phyloP scores from a whole-genome alignment of 2,888 invertebrate genomes.

The Anoncus sp. region DNA sequence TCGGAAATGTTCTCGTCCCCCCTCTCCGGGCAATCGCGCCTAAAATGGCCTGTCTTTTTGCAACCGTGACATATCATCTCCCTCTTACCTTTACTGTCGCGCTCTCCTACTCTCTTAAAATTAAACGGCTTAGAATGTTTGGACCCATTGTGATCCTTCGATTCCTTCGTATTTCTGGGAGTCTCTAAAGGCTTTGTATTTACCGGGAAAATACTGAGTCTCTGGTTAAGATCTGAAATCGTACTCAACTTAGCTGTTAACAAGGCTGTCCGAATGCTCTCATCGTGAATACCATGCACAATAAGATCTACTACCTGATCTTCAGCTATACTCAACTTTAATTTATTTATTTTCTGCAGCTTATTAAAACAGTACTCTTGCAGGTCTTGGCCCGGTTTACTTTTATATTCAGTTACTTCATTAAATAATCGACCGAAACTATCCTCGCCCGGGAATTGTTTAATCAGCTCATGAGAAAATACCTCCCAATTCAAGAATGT shows the following conservation, averaged over 20 bases:
- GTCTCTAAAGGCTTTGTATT: slow-evolving; percentile 4
- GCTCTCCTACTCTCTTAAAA: slow-evolving; percentile 3
- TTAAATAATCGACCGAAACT: slow-evolving; percentile 38
- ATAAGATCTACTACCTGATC: slow-evolving; percentile 33
- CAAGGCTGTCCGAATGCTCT: slow-evolving; percentile 25
- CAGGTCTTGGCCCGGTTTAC: slow-evolving; percentile 42
- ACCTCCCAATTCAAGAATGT: not conserved
- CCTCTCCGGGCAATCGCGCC: slow-evolving; percentile 5
- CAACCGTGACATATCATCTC: not conserved
- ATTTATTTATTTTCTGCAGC: slow-evolving; percentile 45
- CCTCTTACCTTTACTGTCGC: not conserved
- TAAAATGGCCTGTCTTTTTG: slow-evolving; percentile 22
- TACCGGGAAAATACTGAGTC: slow-evolving; percentile 37
- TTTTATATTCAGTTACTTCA: slow-evolving; percentile 32
- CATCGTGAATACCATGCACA: slow-evolving; percentile 40
- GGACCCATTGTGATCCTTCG: not conserved
- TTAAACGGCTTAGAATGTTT: not conserved
- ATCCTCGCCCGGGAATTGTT: slow-evolving; percentile 16
- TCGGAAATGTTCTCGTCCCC: slow-evolving; percentile 9
- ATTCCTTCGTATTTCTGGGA: not conserved
- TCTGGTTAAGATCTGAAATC: slow-evolving; percentile 35
- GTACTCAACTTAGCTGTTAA: slow-evolving; percentile 29
- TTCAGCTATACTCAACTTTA: slow-evolving; percentile 37
- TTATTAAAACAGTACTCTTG: slow-evolving; percentile 43
- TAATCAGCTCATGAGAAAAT: slow-evolving; percentile 17